These are phyloP conservation scores for Mongoloraphidia duomilia DNA, from an alignment of 2,888 invertebrate species.

Conservation along the genomic window DNA sequence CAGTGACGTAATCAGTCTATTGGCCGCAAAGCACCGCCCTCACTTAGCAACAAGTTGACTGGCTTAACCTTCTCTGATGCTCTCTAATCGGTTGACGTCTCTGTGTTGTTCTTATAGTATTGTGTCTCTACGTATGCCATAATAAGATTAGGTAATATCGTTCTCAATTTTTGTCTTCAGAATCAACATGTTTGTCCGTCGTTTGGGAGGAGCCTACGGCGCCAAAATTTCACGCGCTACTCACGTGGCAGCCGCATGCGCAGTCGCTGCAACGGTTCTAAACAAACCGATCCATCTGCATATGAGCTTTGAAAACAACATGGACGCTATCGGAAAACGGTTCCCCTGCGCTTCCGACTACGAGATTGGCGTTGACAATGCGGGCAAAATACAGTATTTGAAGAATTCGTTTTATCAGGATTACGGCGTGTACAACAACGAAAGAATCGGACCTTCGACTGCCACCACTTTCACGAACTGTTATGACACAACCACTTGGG, in stretches of 20 bases:
- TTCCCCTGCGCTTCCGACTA: conserved; percentile 45
- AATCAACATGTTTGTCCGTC: conserved; percentile 53
- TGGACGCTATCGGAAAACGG: conserved; percentile 55
- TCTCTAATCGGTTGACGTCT: too few species aligned
- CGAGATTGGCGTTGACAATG: conserved; percentile 45
- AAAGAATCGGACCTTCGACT: conserved; percentile 28
- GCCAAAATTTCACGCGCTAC: conserved; percentile 52
- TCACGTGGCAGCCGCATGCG: conserved; percentile 46
- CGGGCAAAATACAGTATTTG: conserved; percentile 53
- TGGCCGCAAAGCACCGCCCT: too few species aligned
- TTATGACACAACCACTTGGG: conserved; percentile 42
- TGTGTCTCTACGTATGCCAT: too few species aligned
- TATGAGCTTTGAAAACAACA: conserved; percentile 54
- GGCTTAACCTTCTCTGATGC: too few species aligned
- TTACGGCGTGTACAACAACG: conserved; percentile 38
- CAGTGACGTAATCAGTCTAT: too few species aligned
- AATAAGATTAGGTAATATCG: not conserved
- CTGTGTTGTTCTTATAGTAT: too few species aligned
- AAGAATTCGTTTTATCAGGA: conserved; percentile 39
- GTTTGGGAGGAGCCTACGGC: conserved; percentile 73
- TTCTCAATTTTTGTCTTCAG: conserved; percentile 27
- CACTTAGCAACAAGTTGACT: too few species aligned
- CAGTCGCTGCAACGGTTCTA: conserved; percentile 49
- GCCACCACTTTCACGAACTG: conserved; percentile 35
- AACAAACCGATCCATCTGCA: conserved; percentile 54